Conservation (phyloP, 2,113 vertebrate genomes). For the Callorhinus ursinus region DNA sequence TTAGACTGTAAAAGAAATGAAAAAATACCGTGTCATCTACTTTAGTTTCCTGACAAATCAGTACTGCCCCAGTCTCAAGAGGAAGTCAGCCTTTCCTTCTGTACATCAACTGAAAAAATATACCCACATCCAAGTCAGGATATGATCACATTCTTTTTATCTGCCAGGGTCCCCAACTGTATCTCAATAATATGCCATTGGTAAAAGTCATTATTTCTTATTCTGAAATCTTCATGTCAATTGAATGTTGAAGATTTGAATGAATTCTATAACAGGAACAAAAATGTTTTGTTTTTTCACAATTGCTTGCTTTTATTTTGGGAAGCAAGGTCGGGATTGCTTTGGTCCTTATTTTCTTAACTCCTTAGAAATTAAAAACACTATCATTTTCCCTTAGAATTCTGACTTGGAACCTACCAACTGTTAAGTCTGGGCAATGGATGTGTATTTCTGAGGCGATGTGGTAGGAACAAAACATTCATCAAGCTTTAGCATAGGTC, state of each 20-base stretch:
- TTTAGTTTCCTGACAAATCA: slow-evolving; percentile 41
- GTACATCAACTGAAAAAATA: not conserved
- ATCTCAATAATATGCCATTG: not conserved
- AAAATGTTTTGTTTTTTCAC: not conserved
- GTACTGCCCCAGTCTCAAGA: not conserved
- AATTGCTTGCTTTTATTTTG: slow-evolving; percentile 2
- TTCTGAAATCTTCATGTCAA: not conserved
- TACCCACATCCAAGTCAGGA: not conserved
- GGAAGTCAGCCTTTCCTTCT: not conserved
- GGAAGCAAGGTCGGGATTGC: not conserved
- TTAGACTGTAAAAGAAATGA: not conserved
- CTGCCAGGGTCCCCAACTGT: not conserved
- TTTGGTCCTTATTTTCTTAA: slow-evolving; percentile 20
- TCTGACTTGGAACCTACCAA: not conserved
- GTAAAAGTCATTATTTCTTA: not conserved
- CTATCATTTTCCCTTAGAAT: not conserved
- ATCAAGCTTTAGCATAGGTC: not conserved
- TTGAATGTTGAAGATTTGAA: not conserved
- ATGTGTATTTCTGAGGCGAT: not conserved
- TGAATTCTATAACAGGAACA: not conserved
- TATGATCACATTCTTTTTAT: not conserved
- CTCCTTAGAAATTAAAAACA: not conserved
- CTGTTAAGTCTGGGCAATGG: not conserved
- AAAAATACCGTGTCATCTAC: not conserved
- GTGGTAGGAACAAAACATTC: not conserved